These are phyloP conservation scores for Epinephelus malabaricus DNA, from an alignment of 2,797 vertebrate species.

Conservation along the genomic window DNA sequence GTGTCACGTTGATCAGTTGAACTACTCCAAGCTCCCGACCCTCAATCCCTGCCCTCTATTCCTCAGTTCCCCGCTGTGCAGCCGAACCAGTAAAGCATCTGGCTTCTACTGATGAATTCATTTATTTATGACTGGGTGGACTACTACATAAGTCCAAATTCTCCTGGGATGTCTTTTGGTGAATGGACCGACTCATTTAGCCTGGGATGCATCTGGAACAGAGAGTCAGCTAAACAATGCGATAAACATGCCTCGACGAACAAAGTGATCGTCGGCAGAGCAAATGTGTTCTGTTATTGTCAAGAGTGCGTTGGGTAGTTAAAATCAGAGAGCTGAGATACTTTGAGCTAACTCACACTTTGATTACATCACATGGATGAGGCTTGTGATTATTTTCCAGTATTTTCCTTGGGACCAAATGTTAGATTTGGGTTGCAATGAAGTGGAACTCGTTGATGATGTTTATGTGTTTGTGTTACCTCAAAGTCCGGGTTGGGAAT, in stretches of 20 bases:
- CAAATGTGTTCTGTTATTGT: constrained; percentile 27
- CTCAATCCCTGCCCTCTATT: constrained; percentile 9
- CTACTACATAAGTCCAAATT: constrained; percentile 15
- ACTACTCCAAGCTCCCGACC: constrained; percentile 13
- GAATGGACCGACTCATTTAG: constrained; percentile 25
- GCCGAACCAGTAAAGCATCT: constrained; percentile 28
- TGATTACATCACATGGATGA: constrained; percentile 3
- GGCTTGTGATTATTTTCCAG: background rate
- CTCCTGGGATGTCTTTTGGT: constrained; percentile 43
- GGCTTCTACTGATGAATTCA: constrained; percentile 33
- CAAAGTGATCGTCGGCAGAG: constrained; percentile 26
- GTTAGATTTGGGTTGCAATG: background rate
- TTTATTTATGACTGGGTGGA: constrained; percentile 52
- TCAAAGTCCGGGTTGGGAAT: background rate
- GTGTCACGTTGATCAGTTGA: constrained; percentile 32
- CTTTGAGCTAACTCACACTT: background rate
- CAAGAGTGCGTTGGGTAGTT: background rate
- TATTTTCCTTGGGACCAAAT: background rate
- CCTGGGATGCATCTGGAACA: constrained; percentile 37
- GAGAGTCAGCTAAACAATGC: constrained; percentile 33
- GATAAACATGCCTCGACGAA: constrained; percentile 12
- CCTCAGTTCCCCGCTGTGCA: constrained; percentile 35
- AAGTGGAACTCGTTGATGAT: constrained; percentile 13
- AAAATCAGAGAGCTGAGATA: constrained; percentile 3
- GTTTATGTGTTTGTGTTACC: constrained; percentile 2